Conservation (phyloP, 2,888 invertebrate genomes). For the Mythimna impura region DNA sequence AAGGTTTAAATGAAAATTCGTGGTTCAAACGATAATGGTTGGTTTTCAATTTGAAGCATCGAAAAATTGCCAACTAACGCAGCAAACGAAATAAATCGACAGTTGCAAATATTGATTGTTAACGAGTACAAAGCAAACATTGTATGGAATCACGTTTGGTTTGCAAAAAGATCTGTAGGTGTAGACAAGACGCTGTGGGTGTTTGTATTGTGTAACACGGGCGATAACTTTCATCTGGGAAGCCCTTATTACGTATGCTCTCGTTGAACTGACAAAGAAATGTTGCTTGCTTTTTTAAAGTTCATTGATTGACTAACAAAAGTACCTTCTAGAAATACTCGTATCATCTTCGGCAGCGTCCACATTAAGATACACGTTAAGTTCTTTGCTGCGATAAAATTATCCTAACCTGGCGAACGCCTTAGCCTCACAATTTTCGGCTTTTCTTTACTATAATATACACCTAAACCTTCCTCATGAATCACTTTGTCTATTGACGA, state of each 20-base stretch:
- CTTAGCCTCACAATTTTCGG: too few relatives aligned
- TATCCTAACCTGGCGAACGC: background rate
- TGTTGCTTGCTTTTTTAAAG: slow-evolving; percentile 6
- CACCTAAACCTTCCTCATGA: too few relatives aligned
- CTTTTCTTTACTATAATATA: too few relatives aligned
- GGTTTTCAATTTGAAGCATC: slow-evolving; percentile 3
- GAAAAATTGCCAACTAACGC: slow-evolving; percentile 3
- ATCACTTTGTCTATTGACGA: too few relatives aligned
- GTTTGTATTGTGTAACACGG: slow-evolving; percentile 44
- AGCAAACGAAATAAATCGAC: slow-evolving; percentile 7
- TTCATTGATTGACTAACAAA: slow-evolving; percentile 18
- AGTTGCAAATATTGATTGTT: slow-evolving; percentile 32
- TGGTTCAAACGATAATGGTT: slow-evolving; percentile 3
- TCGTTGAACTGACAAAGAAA: slow-evolving; percentile 10
- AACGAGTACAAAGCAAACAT: slow-evolving; percentile 24
- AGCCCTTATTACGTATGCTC: slow-evolving; percentile 33
- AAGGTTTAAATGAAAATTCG: background rate
- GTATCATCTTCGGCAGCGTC: background rate
- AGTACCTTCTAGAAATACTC: slow-evolving; percentile 15
- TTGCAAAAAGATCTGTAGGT: slow-evolving; percentile 36
- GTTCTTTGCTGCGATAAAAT: slow-evolving; percentile 24
- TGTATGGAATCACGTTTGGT: slow-evolving; percentile 29
- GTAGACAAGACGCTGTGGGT: slow-evolving; percentile 30
- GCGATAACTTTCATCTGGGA: slow-evolving; percentile 37
- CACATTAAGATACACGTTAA: slow-evolving; percentile 7